phyloP scores from a whole-genome alignment of 2,113 vertebrate species.

The Petromus typicus region DNA sequence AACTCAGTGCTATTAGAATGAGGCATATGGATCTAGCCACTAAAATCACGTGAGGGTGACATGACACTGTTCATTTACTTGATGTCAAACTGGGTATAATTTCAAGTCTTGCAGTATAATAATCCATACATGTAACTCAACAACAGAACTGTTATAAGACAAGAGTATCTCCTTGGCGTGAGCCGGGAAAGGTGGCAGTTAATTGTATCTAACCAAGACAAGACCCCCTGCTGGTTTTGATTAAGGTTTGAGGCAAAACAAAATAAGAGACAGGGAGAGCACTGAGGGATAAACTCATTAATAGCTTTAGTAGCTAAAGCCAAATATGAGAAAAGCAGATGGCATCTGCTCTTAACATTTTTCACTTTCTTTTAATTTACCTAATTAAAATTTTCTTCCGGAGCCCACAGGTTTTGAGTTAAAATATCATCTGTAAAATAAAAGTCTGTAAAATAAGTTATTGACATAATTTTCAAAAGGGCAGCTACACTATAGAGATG shows the following conservation, averaged over 20 bases:
- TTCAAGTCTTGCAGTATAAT: neutral
- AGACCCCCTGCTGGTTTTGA: neutral
- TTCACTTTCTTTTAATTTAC: slow-evolving; percentile 40
- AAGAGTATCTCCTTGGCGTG: neutral
- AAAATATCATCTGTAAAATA: slow-evolving; percentile 47
- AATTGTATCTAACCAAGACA: neutral
- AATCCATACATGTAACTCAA: neutral
- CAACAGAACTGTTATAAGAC: neutral
- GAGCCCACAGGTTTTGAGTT: slow-evolving; percentile 2
- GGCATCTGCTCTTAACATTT: slow-evolving; percentile 31
- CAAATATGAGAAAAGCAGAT: neutral
- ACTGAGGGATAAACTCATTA: neutral
- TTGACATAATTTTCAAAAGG: slow-evolving; percentile 29
- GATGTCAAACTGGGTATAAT: neutral
- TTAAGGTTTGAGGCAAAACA: neutral
- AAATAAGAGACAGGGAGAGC: neutral
- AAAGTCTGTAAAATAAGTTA: slow-evolving; percentile 44
- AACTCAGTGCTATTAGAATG: neutral
- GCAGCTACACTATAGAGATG: neutral
- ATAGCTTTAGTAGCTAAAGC: neutral
- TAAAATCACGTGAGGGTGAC: neutral
- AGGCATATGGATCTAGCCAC: too few species aligned
- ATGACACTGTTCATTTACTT: fast-evolving
- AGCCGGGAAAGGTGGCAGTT: neutral
- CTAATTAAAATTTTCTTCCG: slow-evolving; percentile 46